phyloP scores from a whole-genome alignment of 2,113 vertebrate genomes.

The Megaleporinus macrocephalus region DNA sequence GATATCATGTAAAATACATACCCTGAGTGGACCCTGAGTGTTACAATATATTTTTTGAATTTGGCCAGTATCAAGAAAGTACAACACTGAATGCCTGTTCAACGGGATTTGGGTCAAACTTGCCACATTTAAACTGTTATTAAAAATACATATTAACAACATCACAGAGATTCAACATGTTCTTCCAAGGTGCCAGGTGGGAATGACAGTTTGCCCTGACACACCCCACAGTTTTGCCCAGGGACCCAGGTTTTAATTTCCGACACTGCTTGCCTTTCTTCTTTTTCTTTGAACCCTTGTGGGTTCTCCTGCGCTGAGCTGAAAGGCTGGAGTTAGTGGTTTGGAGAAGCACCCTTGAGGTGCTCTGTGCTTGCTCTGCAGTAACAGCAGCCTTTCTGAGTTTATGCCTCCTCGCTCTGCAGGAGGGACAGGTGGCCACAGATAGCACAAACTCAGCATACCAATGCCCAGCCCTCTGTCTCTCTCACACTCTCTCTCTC shows the following conservation, averaged over 20 bases:
- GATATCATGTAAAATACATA: no score
- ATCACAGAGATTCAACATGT: no score
- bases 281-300: not conserved
- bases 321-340: not conserved
- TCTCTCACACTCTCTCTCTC: constrained; percentile 30
- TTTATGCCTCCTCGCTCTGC: not conserved
- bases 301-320: not conserved
- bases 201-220: no score
- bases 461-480: not conserved
- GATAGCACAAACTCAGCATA: not conserved
- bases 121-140: no score
- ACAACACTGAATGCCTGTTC: no score
- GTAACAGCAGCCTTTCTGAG: not conserved
- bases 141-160: no score
- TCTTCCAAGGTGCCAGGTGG: no score
- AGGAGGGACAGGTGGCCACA: constrained; percentile 1
- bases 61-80: no score
- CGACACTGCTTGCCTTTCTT: not conserved
- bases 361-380: not conserved
- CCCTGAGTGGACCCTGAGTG: no score
- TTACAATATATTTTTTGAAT: no score
- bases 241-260: not conserved
- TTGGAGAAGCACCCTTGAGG: not conserved
- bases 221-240: no score
- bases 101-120: no score